A percentile compares a stretch with the other conserved stretches of the same genome.
phyloP scores from a whole-genome alignment of 2,113 vertebrate genomes.

The Hippocampus abdominalis region DNA sequence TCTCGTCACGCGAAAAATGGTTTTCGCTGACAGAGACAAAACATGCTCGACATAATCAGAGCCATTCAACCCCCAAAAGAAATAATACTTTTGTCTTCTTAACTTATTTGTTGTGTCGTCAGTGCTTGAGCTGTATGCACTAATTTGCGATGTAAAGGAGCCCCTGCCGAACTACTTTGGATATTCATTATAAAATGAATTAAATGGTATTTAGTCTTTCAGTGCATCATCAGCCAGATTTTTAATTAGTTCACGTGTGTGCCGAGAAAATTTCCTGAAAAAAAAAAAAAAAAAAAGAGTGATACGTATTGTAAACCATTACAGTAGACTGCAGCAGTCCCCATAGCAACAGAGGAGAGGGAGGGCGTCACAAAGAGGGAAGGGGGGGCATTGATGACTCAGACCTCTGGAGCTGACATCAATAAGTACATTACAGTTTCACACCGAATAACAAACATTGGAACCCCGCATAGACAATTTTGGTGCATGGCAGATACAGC shows the following conservation, averaged over 20 bases:
- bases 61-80: background rate
- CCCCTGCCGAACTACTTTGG: background rate
- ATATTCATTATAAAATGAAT: background rate
- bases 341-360: slow-evolving; percentile 75
- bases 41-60: background rate
- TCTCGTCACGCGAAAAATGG: background rate
- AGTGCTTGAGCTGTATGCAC: too few relatives aligned
- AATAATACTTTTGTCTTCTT: background rate
- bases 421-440: background rate
- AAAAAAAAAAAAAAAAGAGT: background rate
- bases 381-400: background rate
- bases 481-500: background rate
- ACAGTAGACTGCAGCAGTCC: slow-evolving; percentile 71
- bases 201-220: too few relatives aligned
- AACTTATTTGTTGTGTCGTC: background rate
- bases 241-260: background rate
- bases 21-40: background rate
- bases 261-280: background rate
- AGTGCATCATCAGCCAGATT: background rate
- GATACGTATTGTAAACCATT: slow-evolving; percentile 28
- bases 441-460: slow-evolving; percentile 3
- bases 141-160: background rate
- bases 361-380: slow-evolving; percentile 35
- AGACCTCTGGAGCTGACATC: slow-evolving; percentile 2
- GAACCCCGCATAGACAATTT: background rate